These are phyloP conservation scores for Prietella phreatophila DNA, from an alignment of 2,113 vertebrate species.

Conservation along the genomic window DNA sequence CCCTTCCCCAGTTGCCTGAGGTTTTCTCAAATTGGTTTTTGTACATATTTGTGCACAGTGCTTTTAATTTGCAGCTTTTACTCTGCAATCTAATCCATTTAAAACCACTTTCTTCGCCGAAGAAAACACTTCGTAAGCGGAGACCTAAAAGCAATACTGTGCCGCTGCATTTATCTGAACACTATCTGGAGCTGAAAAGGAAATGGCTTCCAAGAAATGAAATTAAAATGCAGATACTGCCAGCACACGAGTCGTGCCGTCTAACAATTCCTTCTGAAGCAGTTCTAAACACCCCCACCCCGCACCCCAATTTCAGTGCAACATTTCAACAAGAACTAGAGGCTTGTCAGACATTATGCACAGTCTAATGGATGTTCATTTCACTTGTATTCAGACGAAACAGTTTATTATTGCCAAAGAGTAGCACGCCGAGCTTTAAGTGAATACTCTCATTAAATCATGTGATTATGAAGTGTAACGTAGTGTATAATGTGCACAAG, in stretches of 20 bases:
- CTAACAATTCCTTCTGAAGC: not conserved
- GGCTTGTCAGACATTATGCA: not conserved
- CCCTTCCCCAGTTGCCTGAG: not conserved
- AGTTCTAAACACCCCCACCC: no score
- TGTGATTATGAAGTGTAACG: slow-evolving; percentile 23
- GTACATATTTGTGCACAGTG: not conserved
- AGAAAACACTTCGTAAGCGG: not conserved
- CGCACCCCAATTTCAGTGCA: not conserved
- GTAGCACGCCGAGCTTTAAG: not conserved
- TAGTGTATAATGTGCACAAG: slow-evolving; percentile 15
- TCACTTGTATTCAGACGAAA: not conserved
- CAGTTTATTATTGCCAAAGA: not conserved
- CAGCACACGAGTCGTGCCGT: not conserved
- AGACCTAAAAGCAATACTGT: not conserved
- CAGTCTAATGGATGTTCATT: not conserved
- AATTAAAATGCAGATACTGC: slow-evolving; percentile 4
- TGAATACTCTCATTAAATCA: not conserved
- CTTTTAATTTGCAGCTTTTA: not conserved
- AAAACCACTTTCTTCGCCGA: not conserved
- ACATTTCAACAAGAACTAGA: not conserved
- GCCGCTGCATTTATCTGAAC: not conserved
- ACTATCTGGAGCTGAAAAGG: not conserved
- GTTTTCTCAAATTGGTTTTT: not conserved
- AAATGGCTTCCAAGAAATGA: not conserved
- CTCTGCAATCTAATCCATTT: not conserved